These are phyloP conservation scores for Apoderus coryli DNA, from an alignment of 2,888 invertebrate species.

Conservation along the genomic window DNA sequence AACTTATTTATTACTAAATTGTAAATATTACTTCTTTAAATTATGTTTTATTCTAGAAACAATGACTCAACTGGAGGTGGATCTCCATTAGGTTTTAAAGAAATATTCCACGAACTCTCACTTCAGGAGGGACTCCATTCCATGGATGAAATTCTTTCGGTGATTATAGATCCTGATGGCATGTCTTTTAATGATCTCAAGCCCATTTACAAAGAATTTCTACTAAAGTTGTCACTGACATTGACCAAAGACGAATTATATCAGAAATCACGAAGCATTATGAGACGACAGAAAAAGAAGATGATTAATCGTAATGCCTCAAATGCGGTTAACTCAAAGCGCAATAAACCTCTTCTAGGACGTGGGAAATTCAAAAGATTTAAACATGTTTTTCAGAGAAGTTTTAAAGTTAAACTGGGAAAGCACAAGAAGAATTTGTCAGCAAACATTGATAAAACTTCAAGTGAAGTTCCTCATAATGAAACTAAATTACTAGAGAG, in stretches of 20 bases:
- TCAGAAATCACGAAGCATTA: slow-evolving; percentile 77
- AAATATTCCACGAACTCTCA: slow-evolving; percentile 75
- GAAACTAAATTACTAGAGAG: slow-evolving; percentile 36
- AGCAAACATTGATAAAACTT: slow-evolving; percentile 3
- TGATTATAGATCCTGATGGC: slow-evolving; percentile 81
- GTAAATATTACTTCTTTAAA: background rate
- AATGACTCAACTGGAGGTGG: slow-evolving; percentile 54
- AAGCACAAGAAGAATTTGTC: slow-evolving; percentile 5
- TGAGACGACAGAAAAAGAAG: slow-evolving; percentile 70
- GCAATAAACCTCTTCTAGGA: slow-evolving; percentile 22
- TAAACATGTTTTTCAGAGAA: slow-evolving; percentile 42
- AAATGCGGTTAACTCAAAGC: slow-evolving; percentile 18
- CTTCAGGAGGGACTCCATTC: slow-evolving; percentile 79
- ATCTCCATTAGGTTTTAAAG: slow-evolving; percentile 73
- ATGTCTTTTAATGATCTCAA: slow-evolving; percentile 89
- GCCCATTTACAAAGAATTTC: slow-evolving; percentile 81
- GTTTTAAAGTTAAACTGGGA: slow-evolving; percentile 31
- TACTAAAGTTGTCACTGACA: slow-evolving; percentile 74
- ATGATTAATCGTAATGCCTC: background rate
- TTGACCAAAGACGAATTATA: slow-evolving; percentile 86
- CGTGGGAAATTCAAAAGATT: slow-evolving; percentile 28
- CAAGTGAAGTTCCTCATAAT: background rate
- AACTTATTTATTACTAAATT: slow-evolving; percentile 4
- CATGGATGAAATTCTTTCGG: slow-evolving; percentile 74
- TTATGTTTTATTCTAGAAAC: slow-evolving; percentile 33